Percentiles rank a stretch among this genome's conserved stretches.
phyloP scores from a whole-genome alignment of 2,888 invertebrate genomes.

The Eretmocerus hayati region DNA sequence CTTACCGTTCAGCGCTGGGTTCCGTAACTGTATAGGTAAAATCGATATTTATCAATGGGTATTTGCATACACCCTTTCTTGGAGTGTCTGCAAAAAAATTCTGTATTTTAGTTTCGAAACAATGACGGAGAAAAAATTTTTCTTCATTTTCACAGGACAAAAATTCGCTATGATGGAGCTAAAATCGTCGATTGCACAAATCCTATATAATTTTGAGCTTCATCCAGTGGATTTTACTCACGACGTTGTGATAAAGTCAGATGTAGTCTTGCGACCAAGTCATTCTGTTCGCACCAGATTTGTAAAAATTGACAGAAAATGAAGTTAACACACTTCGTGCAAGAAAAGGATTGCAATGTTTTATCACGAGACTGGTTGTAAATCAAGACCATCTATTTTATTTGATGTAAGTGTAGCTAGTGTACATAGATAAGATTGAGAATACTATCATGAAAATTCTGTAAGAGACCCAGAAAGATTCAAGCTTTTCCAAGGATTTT shows the following conservation, averaged over 20 bases:
- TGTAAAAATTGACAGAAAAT: slow-evolving; percentile 10
- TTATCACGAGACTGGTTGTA: too few species aligned
- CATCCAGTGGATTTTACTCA: slow-evolving; percentile 12
- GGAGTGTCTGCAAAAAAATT: not conserved
- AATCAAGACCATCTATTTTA: too few species aligned
- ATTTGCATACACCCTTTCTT: not conserved
- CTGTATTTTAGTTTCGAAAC: not conserved
- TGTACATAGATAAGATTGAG: too few species aligned
- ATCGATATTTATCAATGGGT: too few species aligned
- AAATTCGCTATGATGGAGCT: slow-evolving; percentile 23
- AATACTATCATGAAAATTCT: too few species aligned
- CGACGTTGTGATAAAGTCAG: slow-evolving; percentile 12
- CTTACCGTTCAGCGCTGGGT: slow-evolving; percentile 44
- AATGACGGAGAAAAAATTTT: not conserved
- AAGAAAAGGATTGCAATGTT: too few species aligned
- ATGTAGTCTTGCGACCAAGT: slow-evolving; percentile 12
- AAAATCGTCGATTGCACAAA: slow-evolving; percentile 10
- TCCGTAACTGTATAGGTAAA: slow-evolving; percentile 58
- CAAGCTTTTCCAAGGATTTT: too few species aligned
- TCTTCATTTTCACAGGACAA: slow-evolving; percentile 16
- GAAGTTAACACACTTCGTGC: too few species aligned
- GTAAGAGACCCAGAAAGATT: too few species aligned
- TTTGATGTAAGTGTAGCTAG: too few species aligned
- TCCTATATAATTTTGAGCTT: slow-evolving; percentile 18
- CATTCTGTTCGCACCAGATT: slow-evolving; percentile 10